Base-by-base conservation (phyloP, 2,888 invertebrate genomes). In the Scaptomyza cyrtandrae region DNA sequence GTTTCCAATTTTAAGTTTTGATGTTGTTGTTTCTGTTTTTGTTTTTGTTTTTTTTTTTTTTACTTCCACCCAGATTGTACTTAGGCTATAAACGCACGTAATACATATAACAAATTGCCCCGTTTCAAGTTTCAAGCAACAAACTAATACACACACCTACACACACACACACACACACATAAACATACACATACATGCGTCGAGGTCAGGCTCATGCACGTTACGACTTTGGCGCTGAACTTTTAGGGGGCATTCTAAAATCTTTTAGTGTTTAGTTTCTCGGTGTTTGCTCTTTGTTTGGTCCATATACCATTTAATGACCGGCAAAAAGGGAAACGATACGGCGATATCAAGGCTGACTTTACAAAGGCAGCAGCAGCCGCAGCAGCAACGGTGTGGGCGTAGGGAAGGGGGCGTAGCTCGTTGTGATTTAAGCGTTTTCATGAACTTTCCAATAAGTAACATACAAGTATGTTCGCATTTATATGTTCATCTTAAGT, bases 1-100 rank as follows among this genome's bases (percentile, higher is more conserved):
- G 78, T 80, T 82, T 86, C 70, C 48, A 83, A 80, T 81, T 78
- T 79, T 41, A 78, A 78, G 54, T 57, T 76, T 75, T 44, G 39
- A 46, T 59, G n/a, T 49, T 61, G 57, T 63, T 44, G 49, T 39
- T 35, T 11, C 35, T 39, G 7, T n/a, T 37, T 6, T 6, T 6
- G 37, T 7, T 39, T 39, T 7, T 33, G 33, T 33, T 2, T 39
- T n/a, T n/a, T 6, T n/a, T 6, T 14, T 14, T 39, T 39, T 9
- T 3, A 39, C 39, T 1, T 39, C 9, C 9, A 14, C 7, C 59
- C 54, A 79, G 70, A 72, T 75, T 79, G 72, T 71, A 16, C 16
- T 16, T 16, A 39, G 35, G 65, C 78, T 69, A 84, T 80, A 84
- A 86, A 80, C 86, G 80, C 81, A 33, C 33, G 33, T 33, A 33